phyloP scores from a whole-genome alignment of 2,797 vertebrate genomes.

The Bradypus variegatus region DNA sequence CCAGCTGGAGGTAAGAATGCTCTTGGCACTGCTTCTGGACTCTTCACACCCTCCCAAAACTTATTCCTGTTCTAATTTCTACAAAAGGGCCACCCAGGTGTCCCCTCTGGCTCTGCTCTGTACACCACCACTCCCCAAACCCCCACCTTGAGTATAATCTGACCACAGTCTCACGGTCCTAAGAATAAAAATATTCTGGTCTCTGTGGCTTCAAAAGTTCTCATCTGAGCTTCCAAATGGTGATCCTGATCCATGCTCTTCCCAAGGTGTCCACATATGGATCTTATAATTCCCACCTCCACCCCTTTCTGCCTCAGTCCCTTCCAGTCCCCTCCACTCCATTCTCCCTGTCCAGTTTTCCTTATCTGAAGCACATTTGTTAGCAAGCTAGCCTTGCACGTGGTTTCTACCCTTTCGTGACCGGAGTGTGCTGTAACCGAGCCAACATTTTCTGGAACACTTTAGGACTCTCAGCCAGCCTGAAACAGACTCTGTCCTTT shows the following conservation, averaged over 20 bases:
- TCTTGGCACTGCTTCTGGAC: background rate
- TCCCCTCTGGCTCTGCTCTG: background rate
- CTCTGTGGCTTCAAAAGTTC: background rate
- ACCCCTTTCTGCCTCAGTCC: background rate
- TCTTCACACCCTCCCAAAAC: background rate
- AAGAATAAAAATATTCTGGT: background rate
- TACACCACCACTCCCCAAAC: background rate
- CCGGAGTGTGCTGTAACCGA: background rate
- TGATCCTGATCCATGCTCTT: background rate
- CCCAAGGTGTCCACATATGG: background rate
- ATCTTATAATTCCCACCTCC: background rate
- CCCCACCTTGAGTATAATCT: background rate
- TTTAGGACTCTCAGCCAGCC: background rate
- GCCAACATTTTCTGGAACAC: constrained; percentile 46
- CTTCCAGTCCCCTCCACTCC: background rate
- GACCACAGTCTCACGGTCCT: background rate
- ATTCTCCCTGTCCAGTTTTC: background rate
- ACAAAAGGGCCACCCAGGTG: background rate
- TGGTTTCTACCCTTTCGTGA: background rate
- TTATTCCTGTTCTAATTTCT: background rate
- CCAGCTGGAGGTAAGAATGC: constrained; percentile 2
- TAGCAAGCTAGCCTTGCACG: background rate
- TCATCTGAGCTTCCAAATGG: background rate
- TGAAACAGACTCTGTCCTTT: constrained; percentile 42
- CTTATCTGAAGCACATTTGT: background rate